Conservation (phyloP, 2,888 invertebrate genomes). For the Dinocampus coccinellae region DNA sequence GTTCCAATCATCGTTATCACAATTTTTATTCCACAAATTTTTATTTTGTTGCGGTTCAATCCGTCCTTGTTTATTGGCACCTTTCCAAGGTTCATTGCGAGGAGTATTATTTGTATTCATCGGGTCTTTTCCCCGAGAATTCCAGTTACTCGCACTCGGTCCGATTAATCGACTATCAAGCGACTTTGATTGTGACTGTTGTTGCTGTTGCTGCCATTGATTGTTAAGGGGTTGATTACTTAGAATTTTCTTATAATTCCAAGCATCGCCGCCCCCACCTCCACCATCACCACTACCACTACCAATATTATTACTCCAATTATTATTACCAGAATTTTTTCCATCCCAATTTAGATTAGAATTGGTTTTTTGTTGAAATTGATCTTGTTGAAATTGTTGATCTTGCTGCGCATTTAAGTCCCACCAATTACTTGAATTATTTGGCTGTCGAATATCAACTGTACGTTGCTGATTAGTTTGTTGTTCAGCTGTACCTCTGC, state of each 20-base stretch:
- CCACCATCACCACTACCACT: no score
- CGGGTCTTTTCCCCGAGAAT: constrained; percentile 53
- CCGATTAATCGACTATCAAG: constrained; percentile 17
- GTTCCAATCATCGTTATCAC: constrained; percentile 61
- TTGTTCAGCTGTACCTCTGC: constrained; percentile 56
- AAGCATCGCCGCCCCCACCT: constrained; percentile 37
- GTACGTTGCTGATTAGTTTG: constrained; percentile 48
- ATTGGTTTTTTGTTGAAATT: constrained; percentile 1
- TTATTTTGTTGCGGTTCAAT: constrained; percentile 42
- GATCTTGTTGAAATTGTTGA: no score
- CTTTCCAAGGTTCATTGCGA: constrained; percentile 51
- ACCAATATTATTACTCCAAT: constrained; percentile 47
- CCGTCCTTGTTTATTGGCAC: constrained; percentile 52
- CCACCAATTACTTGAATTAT: constrained; percentile 32
- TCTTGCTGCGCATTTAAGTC: constrained; percentile 26
- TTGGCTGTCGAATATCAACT: constrained; percentile 31
- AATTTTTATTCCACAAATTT: constrained; percentile 30
- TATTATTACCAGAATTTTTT: constrained; percentile 45
- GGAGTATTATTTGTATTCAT: constrained; percentile 38
- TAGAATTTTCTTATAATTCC: constrained; percentile 34
- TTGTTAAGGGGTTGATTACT: constrained; percentile 25
- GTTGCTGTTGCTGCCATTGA: constrained; percentile 32
- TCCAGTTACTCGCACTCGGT: constrained; percentile 54
- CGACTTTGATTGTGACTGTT: constrained; percentile 31
- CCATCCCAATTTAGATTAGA: constrained; percentile 11